Evolutionary conservation across 1,140 invertebrate genomes (phyloP).

Genomic region (Thaumetopoea pityocampa): DNA sequence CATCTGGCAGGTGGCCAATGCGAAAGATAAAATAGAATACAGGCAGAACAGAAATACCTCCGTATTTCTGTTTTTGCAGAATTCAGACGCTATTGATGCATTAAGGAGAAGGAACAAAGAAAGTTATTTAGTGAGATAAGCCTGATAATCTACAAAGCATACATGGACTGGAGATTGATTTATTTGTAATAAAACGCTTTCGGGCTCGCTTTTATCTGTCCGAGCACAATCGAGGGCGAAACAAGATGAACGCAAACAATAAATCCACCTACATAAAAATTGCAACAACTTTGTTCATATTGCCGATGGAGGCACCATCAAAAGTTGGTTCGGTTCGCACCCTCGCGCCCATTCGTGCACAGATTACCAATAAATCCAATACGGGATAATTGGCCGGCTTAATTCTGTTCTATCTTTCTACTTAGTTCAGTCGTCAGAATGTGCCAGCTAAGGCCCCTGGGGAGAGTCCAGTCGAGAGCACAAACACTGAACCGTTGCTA

Average conservation of each 20-base stretch:
- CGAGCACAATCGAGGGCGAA: conserved; percentile 54
- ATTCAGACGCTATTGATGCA: no score
- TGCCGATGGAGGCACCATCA: conserved; percentile 71
- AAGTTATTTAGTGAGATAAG: conserved; percentile 19
- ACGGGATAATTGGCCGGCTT: conserved; percentile 75
- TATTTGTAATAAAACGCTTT: conserved; percentile 51
- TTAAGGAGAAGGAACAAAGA: no score
- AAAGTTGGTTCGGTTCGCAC: conserved; percentile 72
- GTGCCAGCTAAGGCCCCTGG: conserved; percentile 68
- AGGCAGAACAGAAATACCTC: no score
- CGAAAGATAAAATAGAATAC: no score
- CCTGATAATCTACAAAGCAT: conserved; percentile 33
- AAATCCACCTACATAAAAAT: conserved; percentile 73
- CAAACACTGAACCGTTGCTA: conserved; percentile 49
- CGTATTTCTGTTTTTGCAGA: no score
- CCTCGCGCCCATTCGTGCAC: conserved; percentile 73
- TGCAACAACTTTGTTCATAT: conserved; percentile 74
- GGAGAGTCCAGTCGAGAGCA: conserved; percentile 60
- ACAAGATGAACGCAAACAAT: conserved; percentile 65
- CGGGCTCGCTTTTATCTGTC: conserved; percentile 57
- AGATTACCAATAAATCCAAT: conserved; percentile 76
- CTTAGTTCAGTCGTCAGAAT: conserved; percentile 75
- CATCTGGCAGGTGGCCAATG: no score
- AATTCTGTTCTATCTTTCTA: conserved; percentile 76
- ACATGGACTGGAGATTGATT: conserved; percentile 51